Conservation (phyloP, 2,797 vertebrate species). For the Centropyge bicolor region DNA sequence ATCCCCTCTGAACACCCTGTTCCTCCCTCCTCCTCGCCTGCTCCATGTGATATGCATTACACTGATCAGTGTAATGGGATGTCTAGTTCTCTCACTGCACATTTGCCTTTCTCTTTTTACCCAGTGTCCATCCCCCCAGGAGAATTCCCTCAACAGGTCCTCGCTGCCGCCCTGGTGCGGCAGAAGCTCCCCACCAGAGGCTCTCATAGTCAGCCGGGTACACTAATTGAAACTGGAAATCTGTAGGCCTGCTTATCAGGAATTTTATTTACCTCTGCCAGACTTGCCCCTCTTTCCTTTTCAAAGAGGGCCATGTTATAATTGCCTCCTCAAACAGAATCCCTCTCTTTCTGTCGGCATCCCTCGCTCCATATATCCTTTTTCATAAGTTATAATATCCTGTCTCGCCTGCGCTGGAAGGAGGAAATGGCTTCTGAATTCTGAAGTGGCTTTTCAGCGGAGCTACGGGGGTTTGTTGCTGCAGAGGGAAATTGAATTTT, state of each 20-base stretch:
- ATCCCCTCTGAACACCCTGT: conserved; percentile 49
- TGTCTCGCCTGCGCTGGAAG: conserved; percentile 64
- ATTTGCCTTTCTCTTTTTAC: conserved; percentile 80
- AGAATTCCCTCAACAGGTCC: conserved; percentile 65
- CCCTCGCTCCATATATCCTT: conserved; percentile 63
- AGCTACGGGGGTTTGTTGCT: conserved; percentile 67
- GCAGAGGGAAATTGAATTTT: conserved; percentile 85
- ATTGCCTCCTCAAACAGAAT: conserved; percentile 84
- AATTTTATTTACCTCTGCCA: conserved; percentile 73
- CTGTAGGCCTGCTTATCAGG: conserved; percentile 62
- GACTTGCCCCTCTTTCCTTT: conserved; percentile 62
- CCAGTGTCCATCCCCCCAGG: conserved; percentile 50
- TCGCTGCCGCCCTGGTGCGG: conserved; percentile 30
- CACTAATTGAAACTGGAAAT: conserved; percentile 76
- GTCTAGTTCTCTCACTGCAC: conserved; percentile 67
- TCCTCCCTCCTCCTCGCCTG: conserved; percentile 33
- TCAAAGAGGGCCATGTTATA: conserved; percentile 77
- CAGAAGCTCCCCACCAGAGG: conserved; percentile 47
- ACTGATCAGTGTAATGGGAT: conserved; percentile 71
- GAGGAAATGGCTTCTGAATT: conserved; percentile 81
- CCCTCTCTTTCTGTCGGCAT: conserved; percentile 61
- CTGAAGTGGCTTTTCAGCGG: conserved; percentile 73
- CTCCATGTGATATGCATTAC: conserved; percentile 57
- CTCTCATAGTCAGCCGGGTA: conserved; percentile 52
- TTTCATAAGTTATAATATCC: conserved; percentile 82